These are phyloP conservation scores for Tachina lurida DNA, from an alignment of 2,888 invertebrate species.

Conservation along the genomic window DNA sequence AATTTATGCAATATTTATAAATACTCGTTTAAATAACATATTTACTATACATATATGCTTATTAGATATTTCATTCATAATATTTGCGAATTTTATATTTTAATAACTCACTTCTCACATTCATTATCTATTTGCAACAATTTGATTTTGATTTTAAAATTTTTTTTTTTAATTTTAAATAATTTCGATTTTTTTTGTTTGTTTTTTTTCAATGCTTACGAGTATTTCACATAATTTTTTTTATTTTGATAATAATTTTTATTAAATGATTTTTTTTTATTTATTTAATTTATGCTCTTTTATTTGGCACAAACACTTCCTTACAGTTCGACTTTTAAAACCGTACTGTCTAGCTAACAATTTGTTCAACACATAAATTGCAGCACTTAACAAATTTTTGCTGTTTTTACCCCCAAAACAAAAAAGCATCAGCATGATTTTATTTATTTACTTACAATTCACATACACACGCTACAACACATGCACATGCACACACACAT, in stretches of 20 bases:
- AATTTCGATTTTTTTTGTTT: neutral
- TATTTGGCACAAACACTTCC: constrained; percentile 14
- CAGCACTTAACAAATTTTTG: constrained; percentile 35
- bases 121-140: neutral
- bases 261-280: neutral
- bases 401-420: neutral
- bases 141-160: neutral
- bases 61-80: too few species aligned
- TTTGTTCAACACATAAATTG: constrained; percentile 27
- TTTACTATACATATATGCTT: too few species aligned
- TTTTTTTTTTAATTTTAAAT: neutral
- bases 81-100: neutral
- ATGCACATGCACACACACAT: neutral
- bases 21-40: too few species aligned
- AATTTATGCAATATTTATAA: too few species aligned
- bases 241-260: neutral
- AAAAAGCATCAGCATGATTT: constrained; percentile 33
- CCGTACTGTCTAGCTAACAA: constrained; percentile 45
- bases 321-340: constrained; percentile 44
- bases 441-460: constrained; percentile 1
- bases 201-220: neutral
- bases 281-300: neutral
- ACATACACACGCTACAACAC: neutral
- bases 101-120: neutral
- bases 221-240: neutral